These are phyloP conservation scores for Rotaria magnacalcarata DNA, from an alignment of 2,888 invertebrate species.

Conservation along the genomic window DNA sequence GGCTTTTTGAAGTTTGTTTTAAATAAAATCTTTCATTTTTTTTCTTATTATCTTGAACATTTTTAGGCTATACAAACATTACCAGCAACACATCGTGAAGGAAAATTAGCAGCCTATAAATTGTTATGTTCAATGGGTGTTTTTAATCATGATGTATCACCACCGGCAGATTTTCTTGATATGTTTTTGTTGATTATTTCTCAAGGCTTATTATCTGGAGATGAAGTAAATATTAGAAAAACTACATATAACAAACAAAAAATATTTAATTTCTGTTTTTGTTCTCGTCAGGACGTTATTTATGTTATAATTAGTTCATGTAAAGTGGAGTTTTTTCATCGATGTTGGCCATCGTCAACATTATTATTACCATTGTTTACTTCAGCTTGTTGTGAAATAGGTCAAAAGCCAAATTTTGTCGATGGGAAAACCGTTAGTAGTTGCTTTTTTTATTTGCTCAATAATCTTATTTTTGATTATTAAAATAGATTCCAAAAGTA, in stretches of 20 bases:
- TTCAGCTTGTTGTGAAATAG: conserved; percentile 8
- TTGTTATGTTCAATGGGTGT: conserved; percentile 27
- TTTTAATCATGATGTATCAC: conserved; percentile 15
- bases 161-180: conserved; percentile 41
- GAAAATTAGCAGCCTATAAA: conserved; percentile 24
- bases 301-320: conserved; percentile 15
- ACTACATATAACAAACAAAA: background rate
- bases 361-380: conserved; percentile 38
- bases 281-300: background rate
- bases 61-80: conserved; percentile 6
- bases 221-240: background rate
- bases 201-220: conserved; percentile 42
- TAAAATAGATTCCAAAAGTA: conserved; percentile 71
- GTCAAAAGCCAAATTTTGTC: conserved; percentile 9
- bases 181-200: conserved; percentile 39
- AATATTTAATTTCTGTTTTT: background rate
- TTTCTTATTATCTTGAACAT: background rate
- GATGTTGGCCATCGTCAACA: conserved; percentile 36
- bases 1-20: conserved; percentile 37
- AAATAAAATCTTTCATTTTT: background rate
- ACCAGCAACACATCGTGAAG: conserved; percentile 10
- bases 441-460: conserved; percentile 47
- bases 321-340: conserved; percentile 36
- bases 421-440: background rate
- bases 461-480: background rate